Conservation (phyloP, 2,797 vertebrate genomes). For the Paguma larvata region DNA sequence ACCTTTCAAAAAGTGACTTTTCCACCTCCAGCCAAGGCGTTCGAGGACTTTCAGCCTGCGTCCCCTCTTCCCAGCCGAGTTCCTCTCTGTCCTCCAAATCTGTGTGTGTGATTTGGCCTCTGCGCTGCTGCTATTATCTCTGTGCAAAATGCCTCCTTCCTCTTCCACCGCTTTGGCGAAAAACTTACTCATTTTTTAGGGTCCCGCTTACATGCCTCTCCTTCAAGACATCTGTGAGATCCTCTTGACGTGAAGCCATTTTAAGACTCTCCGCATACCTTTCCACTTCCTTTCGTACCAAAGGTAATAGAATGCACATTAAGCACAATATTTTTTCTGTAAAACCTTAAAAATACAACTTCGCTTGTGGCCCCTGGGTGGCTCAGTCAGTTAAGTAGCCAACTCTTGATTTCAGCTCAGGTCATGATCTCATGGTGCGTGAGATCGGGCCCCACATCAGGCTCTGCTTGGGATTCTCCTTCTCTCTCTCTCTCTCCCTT, state of each 20-base stretch:
- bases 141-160: not conserved
- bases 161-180: not conserved
- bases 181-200: not conserved
- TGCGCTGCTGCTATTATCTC: not conserved
- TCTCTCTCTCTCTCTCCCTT: no score
- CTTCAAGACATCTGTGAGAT: not conserved
- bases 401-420: no score
- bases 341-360: not conserved
- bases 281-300: not conserved
- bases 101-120: not conserved
- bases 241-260: not conserved
- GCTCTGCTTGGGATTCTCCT: no score
- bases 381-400: no score
- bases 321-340: not conserved
- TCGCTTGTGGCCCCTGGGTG: not conserved
- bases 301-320: not conserved
- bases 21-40: not conserved
- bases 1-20: conserved; percentile 13
- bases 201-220: not conserved
- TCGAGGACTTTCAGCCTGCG: not conserved
- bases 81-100: not conserved
- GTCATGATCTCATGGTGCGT: no score
- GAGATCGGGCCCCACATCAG: no score
- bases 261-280: not conserved
- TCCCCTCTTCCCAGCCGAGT: not conserved